These are phyloP conservation scores for Heliconius sara DNA, from an alignment of 2,888 invertebrate species.

Conservation along the genomic window DNA sequence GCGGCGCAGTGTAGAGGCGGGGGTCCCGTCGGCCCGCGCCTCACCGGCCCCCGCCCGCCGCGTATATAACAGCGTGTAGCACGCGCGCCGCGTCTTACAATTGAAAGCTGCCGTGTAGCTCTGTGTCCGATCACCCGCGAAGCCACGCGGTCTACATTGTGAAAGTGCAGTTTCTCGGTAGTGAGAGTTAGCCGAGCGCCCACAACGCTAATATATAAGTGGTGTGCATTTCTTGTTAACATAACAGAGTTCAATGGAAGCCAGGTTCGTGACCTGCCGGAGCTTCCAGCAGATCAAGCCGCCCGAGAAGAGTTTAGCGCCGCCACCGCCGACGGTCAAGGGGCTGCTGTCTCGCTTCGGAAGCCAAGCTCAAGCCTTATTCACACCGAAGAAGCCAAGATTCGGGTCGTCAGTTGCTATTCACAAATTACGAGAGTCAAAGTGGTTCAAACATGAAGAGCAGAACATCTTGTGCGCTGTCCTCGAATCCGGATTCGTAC, in stretches of 20 bases:
- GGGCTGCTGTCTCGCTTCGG: constrained; percentile 82
- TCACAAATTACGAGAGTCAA: constrained; percentile 88
- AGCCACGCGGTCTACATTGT: constrained; percentile 78
- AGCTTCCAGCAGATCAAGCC: constrained; percentile 83
- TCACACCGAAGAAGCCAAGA: constrained; percentile 80
- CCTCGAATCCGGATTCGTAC: constrained; percentile 88
- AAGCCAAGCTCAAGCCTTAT: constrained; percentile 82
- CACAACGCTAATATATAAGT: constrained; percentile 61
- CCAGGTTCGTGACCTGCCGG: constrained; percentile 84
- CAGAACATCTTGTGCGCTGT: constrained; percentile 88
- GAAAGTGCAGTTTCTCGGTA: constrained; percentile 80
- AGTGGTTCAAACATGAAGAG: constrained; percentile 90
- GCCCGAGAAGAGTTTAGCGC: constrained; percentile 81
- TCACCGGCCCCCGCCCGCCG: constrained; percentile 53
- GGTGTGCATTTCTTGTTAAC: constrained; percentile 69
- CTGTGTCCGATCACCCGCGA: constrained; percentile 58
- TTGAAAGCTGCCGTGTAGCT: constrained; percentile 68
- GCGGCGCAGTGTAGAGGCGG: constrained; percentile 63
- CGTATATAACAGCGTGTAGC: constrained; percentile 67
- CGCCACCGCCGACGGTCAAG: constrained; percentile 80
- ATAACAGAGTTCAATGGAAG: constrained; percentile 82
- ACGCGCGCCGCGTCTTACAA: constrained; percentile 81
- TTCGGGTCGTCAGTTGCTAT: constrained; percentile 88
- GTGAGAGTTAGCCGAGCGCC: constrained; percentile 72
- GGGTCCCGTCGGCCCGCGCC: constrained; percentile 52